Percentiles rank a stretch among this genome's conserved stretches.
phyloP scores from a whole-genome alignment of 2,797 vertebrate genomes.

The Darevskia mixta region DNA sequence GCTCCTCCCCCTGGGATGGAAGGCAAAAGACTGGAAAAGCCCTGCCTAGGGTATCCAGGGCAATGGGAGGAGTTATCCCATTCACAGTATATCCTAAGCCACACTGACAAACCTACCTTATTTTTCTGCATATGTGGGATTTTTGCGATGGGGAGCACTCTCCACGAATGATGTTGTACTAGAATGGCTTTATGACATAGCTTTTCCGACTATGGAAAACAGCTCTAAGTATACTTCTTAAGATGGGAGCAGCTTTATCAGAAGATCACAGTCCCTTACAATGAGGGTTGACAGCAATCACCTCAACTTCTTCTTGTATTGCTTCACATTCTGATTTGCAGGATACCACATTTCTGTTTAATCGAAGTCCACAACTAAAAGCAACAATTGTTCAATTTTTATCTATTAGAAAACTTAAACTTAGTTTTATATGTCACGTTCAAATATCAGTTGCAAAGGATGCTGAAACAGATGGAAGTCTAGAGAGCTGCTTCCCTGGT shows the following conservation, averaged over 20 bases:
- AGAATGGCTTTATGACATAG: neutral
- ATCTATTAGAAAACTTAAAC: neutral
- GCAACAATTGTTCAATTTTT: conserved; percentile 77
- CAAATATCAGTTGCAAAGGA: neutral
- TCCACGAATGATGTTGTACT: neutral
- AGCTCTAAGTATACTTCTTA: neutral
- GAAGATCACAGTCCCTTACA: neutral
- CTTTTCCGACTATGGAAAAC: neutral
- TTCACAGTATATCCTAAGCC: too few relatives aligned
- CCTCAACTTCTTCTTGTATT: conserved; percentile 18
- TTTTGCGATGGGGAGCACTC: neutral
- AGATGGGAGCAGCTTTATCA: neutral
- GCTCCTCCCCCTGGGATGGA: too few relatives aligned
- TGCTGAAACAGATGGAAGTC: neutral
- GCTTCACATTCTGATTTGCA: conserved; percentile 83
- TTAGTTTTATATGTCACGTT: neutral
- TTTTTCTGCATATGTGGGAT: neutral
- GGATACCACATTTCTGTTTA: conserved; percentile 83
- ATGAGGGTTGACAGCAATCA: neutral
- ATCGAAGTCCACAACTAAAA: conserved; percentile 75
- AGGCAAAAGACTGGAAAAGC: too few relatives aligned
- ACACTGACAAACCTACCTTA: neutral
- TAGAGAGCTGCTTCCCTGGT: neutral
- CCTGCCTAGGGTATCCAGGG: too few relatives aligned
- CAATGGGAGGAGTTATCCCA: too few relatives aligned